Evolutionary conservation across 2,113 vertebrate genomes (phyloP), one percentile per base, ranked within the genome.

Genomic region (Microcebus griseorufus): DNA sequence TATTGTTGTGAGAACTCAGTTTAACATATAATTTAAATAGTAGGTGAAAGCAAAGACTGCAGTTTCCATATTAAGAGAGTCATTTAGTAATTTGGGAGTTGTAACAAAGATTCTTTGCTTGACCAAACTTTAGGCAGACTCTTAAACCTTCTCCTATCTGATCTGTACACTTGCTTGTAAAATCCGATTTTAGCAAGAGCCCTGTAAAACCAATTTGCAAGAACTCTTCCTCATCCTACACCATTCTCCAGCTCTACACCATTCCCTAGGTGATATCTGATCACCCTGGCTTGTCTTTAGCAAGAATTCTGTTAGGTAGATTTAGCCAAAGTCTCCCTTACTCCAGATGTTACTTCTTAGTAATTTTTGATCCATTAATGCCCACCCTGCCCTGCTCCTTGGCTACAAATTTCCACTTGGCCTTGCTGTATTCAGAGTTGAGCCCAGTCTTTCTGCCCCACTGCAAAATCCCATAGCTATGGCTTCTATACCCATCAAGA

Each of bases 21-120:
- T 65, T 53, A 95, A 92, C 65, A 23, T 95, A 48, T 45, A 83
- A 39, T 69, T 94, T 92, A 51, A 78, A 27, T 83, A 83, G 14
- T 55, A 69, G 32, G 11, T 86, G 27, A 97, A 95, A 90, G 45
- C 42, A 88, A 75, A 62, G 93, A n/a, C 20, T 95, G 6, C 45
- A 62, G 32, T 95, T 90, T 86, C 13, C 92, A 8, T 89, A 42
- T 67, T 81, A 32, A 81, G 48, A 78, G 64, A 45, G 34, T 90
- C 14, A 42, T 70, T 73, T 91, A 70, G 39, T 93, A 62, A 75
- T 80, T 80, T 58, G 60, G n/a, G 73, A 97, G 20, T 73, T 73
- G 42, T 42, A 42, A 42, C 32, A 81, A 76, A 90, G 70, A 37
- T 88, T 88, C 81, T 79, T 87, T 93, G 45, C 45, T 85, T 89